Conservation (phyloP, 1,140 invertebrate species). For the Conopomorpha cramerella region DNA sequence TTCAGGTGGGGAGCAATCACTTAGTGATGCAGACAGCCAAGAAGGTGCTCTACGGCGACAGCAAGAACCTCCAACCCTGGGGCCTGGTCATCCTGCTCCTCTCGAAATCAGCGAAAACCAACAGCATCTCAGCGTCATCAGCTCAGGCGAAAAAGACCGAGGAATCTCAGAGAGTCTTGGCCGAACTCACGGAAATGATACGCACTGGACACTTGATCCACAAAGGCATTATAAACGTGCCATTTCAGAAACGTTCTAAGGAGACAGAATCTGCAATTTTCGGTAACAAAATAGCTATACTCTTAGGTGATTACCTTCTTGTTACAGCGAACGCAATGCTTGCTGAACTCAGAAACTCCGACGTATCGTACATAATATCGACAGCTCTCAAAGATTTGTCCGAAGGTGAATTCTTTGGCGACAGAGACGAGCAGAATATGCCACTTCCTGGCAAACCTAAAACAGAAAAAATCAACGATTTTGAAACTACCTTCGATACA, state of each 20-base stretch:
- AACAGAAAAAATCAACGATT: slow-evolving; percentile 15
- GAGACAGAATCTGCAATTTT: slow-evolving; percentile 61
- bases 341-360: slow-evolving; percentile 68
- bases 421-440: slow-evolving; percentile 78
- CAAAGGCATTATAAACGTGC: slow-evolving; percentile 81
- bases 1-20: slow-evolving; percentile 80
- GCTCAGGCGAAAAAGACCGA: slow-evolving; percentile 17
- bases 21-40: slow-evolving; percentile 88
- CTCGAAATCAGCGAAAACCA: slow-evolving; percentile 75
- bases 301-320: slow-evolving; percentile 89
- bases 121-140: slow-evolving; percentile 4
- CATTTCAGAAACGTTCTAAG: slow-evolving; percentile 51
- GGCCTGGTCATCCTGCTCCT: slow-evolving; percentile 85
- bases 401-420: slow-evolving; percentile 82
- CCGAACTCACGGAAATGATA: slow-evolving; percentile 94
- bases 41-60: slow-evolving; percentile 80
- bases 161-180: slow-evolving; percentile 78
- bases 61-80: slow-evolving; percentile 85
- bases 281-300: slow-evolving; percentile 89
- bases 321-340: slow-evolving; percentile 81
- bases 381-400: slow-evolving; percentile 79
- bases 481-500: slow-evolving; percentile 29
- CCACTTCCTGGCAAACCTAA: slow-evolving; percentile 69
- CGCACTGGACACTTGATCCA: slow-evolving; percentile 90
- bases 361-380: slow-evolving; percentile 85